Evolutionary conservation across 2,797 vertebrate genomes (phyloP), one percentile per base, ranked within the genome.

Genomic region (Champsocephalus esox): DNA sequence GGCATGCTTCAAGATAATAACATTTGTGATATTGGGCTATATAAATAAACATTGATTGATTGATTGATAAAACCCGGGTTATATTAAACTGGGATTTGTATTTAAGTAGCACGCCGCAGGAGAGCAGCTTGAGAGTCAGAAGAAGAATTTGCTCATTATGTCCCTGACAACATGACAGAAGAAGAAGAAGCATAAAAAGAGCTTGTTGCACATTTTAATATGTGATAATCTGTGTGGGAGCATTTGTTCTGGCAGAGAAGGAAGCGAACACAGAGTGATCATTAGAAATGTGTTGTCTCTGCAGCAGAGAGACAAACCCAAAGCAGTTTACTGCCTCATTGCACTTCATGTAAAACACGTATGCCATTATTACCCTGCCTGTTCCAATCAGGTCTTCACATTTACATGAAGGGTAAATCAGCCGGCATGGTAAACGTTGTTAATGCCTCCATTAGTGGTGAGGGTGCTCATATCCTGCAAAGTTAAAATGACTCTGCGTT

Each of bases 301-400:
- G 66, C 74, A 28, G 49, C 41, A 38, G 28, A 67, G 16, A 63
- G 54, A 56, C 60, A 21, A 72, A 84, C 38, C 54, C 75, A 79
- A 68, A 84, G 82, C 61, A 87, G 83, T 83, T 89, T 85, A 69
- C 68, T 50, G 85, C 70, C 85, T 88, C 88, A 89, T 78, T 85
- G 69, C 75, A 45, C n/a, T 32, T 67, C 11, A 92, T 89, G 89
- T 75, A 91, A 91, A 92, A 66, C 62, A 67, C 11, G 3, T 32
- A 13, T 64, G 67, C 58, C 82, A 82, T 89, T 82, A 91, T 88
- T 86, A 86, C 61, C 68, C 85, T 77, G 24, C 58, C 69, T 41
- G 84, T 86, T 89, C 79, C 82, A 83, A 80, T 83, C 70, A 71
- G 75, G 46, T 86, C 56, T 66, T 78, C 38, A 48, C 56, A 87